Evolutionary conservation across 2,797 vertebrate species (phyloP).

Genomic region (Fistularia tabacaria): DNA sequence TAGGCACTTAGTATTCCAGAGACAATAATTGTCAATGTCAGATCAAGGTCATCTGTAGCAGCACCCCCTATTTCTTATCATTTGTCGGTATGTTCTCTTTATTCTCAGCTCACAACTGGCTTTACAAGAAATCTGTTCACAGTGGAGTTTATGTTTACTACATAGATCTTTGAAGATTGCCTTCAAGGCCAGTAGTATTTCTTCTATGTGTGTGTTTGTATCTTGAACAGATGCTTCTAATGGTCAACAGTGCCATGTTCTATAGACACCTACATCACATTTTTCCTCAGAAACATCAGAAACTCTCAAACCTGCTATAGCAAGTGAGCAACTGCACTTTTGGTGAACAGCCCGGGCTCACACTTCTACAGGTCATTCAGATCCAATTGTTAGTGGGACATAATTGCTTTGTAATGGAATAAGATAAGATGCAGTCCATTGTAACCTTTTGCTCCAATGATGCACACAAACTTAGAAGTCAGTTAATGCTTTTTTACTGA

Average conservation of each 20-base stretch:
- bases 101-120: constrained; percentile 16
- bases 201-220: constrained; percentile 14
- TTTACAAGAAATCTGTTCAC: constrained; percentile 53
- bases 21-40: constrained; percentile 67
- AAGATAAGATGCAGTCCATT: no score
- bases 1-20: constrained; percentile 66
- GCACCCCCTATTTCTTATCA: constrained; percentile 39
- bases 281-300: no score
- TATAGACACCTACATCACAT: no score
- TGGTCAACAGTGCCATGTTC: constrained; percentile 7
- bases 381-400: no score
- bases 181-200: constrained; percentile 6
- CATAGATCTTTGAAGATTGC: constrained; percentile 20
- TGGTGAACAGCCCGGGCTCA: no score
- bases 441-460: no score
- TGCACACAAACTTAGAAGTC: no score
- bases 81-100: constrained; percentile 37
- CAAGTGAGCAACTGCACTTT: no score
- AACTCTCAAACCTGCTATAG: no score
- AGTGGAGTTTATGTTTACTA: constrained; percentile 23
- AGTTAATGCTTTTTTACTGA: no score
- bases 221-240: constrained; percentile 10
- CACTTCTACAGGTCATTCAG: no score
- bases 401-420: no score
- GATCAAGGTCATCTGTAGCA: constrained; percentile 68